Conservation (phyloP, 2,797 vertebrate genomes). For the Notolabrus celidotus region DNA sequence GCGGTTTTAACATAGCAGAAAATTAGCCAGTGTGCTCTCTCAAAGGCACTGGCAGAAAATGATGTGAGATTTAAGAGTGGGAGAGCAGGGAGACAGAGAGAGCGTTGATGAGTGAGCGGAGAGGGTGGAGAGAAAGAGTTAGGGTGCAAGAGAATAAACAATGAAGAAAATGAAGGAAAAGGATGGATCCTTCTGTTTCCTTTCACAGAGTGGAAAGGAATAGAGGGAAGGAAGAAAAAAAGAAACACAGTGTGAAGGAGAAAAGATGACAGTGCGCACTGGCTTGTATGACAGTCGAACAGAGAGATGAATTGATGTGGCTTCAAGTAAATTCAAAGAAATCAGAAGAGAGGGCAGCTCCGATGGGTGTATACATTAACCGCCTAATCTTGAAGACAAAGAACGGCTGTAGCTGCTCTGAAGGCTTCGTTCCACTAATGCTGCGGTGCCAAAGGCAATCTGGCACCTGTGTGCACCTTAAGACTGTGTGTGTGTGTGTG, state of each 20-base stretch:
- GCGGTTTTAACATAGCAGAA: conserved; percentile 66
- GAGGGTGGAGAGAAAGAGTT: not conserved
- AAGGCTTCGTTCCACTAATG: conserved; percentile 48
- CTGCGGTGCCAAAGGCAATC: conserved; percentile 22
- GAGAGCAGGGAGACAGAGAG: conserved; percentile 13
- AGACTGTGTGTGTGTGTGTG: conserved; percentile 1
- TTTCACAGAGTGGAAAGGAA: not conserved
- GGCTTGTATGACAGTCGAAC: conserved; percentile 37
- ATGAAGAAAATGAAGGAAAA: not conserved
- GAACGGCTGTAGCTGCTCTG: conserved; percentile 43
- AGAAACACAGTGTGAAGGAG: not conserved
- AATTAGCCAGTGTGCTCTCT: conserved; percentile 39
- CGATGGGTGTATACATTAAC: conserved; percentile 33
- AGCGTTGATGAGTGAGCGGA: conserved; percentile 18
- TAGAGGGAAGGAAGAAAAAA: conserved; percentile 8
- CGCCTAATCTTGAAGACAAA: conserved; percentile 62
- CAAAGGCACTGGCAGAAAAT: conserved; percentile 24
- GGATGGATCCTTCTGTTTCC: not conserved
- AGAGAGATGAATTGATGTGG: conserved; percentile 46
- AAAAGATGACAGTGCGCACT: conserved; percentile 42
- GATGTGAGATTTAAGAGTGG: conserved; percentile 46
- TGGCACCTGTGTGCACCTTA: conserved; percentile 40
- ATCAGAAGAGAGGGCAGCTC: conserved; percentile 17
- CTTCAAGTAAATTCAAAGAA: conserved; percentile 42
- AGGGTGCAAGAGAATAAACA: not conserved